These are phyloP conservation scores for Catostomus latipinnis DNA, from an alignment of 2,797 vertebrate genomes.

Conservation along the genomic window DNA sequence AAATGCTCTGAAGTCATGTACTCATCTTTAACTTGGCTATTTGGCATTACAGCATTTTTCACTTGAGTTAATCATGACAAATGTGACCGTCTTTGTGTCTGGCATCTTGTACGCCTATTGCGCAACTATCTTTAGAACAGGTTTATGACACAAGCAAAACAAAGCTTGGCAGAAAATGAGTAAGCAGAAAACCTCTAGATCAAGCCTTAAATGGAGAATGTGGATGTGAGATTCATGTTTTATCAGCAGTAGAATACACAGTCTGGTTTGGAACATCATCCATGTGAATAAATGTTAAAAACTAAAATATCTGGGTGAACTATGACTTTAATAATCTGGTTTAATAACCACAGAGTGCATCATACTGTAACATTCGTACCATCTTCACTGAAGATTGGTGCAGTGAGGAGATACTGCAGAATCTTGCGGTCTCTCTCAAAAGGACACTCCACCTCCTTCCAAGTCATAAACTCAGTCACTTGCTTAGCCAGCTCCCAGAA, in stretches of 20 bases:
- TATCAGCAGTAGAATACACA: not conserved
- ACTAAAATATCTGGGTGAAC: too few species aligned
- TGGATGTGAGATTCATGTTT: not conserved
- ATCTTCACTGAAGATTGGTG: constrained; percentile 90
- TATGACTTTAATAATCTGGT: not conserved
- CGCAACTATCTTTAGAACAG: constrained; percentile 25
- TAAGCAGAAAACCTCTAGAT: constrained; percentile 6
- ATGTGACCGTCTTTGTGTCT: constrained; percentile 15
- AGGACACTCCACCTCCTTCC: constrained; percentile 94
- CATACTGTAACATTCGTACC: constrained; percentile 73
- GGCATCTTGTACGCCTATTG: constrained; percentile 10
- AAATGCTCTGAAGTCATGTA: constrained; percentile 18
- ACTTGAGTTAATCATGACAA: constrained; percentile 36
- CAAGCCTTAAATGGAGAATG: not conserved
- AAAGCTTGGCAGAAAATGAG: constrained; percentile 8
- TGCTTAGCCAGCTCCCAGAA: constrained; percentile 96
- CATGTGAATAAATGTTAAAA: too few species aligned
- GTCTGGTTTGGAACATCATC: not conserved
- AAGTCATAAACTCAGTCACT: constrained; percentile 93
- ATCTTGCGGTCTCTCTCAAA: constrained; percentile 92
- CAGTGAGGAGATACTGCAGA: constrained; percentile 89
- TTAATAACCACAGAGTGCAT: not conserved
- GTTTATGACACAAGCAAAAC: not conserved
- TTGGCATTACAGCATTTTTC: constrained; percentile 33
- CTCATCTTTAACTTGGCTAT: constrained; percentile 23